phyloP scores from a whole-genome alignment of 2,113 vertebrate species.

The Eulemur macaco region DNA sequence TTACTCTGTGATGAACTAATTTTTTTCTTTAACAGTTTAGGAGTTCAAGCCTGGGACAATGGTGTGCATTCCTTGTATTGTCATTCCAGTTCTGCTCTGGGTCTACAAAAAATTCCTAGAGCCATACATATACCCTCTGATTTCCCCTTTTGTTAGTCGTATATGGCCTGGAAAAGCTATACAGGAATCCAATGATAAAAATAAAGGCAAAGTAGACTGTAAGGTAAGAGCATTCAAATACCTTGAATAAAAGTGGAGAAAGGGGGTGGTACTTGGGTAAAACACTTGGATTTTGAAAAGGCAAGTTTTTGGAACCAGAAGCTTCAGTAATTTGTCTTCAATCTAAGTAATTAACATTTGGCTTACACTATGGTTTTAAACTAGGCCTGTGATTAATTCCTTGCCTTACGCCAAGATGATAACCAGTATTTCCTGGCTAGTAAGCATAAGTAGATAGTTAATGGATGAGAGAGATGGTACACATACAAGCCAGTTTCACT shows the following conservation, averaged over 20 bases:
- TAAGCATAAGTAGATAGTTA: background rate
- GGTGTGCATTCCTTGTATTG: slow-evolving; percentile 99
- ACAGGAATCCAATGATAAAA: slow-evolving; percentile 68
- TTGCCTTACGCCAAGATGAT: background rate
- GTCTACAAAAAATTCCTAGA: slow-evolving; percentile 98
- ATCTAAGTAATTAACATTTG: background rate
- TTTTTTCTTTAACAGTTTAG: background rate
- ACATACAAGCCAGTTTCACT: background rate
- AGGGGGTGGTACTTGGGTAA: background rate
- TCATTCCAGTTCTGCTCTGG: slow-evolving; percentile 97
- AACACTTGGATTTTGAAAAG: slow-evolving; percentile 12
- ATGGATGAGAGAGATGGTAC: background rate
- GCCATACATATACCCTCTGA: slow-evolving; percentile 92
- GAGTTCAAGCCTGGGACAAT: slow-evolving; percentile 79
- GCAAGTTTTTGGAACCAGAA: background rate
- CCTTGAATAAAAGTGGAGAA: background rate
- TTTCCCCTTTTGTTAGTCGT: slow-evolving; percentile 89
- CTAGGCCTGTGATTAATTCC: background rate
- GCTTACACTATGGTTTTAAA: slow-evolving; percentile 43
- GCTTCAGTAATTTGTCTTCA: slow-evolving; percentile 4
- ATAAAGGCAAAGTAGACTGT: slow-evolving; percentile 64
- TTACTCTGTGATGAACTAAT: background rate
- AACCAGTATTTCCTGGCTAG: background rate
- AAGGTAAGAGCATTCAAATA: slow-evolving; percentile 81
- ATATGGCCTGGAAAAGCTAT: slow-evolving; percentile 89